Evolutionary conservation across 2,888 invertebrate species (phyloP).

Genomic region (Camponotus fellah): DNA sequence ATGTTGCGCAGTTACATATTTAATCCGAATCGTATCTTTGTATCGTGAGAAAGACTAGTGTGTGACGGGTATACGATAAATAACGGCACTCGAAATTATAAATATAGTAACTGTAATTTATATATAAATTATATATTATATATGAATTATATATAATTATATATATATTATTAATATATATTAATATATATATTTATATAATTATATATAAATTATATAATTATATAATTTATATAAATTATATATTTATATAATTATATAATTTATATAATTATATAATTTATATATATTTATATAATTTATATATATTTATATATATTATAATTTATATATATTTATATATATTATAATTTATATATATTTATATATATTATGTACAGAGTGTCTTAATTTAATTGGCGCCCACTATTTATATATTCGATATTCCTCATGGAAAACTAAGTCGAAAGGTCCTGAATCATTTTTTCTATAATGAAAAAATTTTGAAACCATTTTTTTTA

Average conservation of each 20-base stretch:
- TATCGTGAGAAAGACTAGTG: slow-evolving; percentile 38
- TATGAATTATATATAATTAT: no score
- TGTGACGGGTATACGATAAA: slow-evolving; percentile 41
- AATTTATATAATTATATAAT: slow-evolving; percentile 8
- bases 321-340: neutral
- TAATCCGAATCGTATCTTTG: slow-evolving; percentile 50
- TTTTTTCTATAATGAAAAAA: no score
- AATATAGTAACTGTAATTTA: slow-evolving; percentile 49
- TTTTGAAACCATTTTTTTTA: no score
- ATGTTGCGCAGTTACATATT: slow-evolving; percentile 42
- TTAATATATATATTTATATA: neutral
- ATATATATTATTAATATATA: neutral
- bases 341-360: neutral
- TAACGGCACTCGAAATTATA: slow-evolving; percentile 48
- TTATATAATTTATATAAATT: no score
- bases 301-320: neutral
- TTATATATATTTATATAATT: no score
- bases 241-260: neutral
- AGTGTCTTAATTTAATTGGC: no score
- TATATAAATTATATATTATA: no score
- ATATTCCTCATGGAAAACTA: no score
- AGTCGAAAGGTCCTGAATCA: no score
- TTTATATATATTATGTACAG: no score
- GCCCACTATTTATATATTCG: no score
- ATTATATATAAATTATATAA: no score